Conservation (phyloP, 1,140 invertebrate species). For the Homarus americanus region DNA sequence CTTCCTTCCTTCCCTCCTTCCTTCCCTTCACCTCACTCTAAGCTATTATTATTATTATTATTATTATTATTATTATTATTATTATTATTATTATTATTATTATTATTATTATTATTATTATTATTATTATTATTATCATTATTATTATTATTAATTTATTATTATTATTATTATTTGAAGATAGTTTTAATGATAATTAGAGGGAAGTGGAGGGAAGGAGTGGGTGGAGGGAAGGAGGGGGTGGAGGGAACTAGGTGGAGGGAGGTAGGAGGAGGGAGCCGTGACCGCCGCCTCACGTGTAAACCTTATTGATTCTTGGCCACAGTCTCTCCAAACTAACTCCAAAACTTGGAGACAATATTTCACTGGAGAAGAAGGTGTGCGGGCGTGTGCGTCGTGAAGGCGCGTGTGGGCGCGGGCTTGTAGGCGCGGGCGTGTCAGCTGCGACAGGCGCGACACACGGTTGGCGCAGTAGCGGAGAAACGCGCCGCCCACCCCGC, state of each 20-base stretch:
- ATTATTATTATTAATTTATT: too few relatives aligned
- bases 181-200: too few relatives aligned
- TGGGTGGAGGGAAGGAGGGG: not conserved
- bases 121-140: too few relatives aligned
- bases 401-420: not conserved
- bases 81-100: too few relatives aligned
- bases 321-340: not conserved
- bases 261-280: not conserved
- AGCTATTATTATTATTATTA: too few relatives aligned
- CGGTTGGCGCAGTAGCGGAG: slow-evolving; percentile 18
- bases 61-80: too few relatives aligned
- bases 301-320: not conserved
- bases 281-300: not conserved
- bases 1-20: too few relatives aligned
- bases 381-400: not conserved
- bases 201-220: too few relatives aligned
- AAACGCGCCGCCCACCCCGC: slow-evolving; percentile 24
- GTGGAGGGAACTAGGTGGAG: not conserved
- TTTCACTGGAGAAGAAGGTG: not conserved
- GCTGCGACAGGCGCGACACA: not conserved
- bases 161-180: too few relatives aligned
- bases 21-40: too few relatives aligned
- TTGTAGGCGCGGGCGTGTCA: not conserved
- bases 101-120: too few relatives aligned
- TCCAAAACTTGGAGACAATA: not conserved